Percentiles rank a stretch among this genome's conserved stretches.
Conservation (phyloP, 2,113 vertebrate genomes). For the Camarhynchus parvulus region DNA sequence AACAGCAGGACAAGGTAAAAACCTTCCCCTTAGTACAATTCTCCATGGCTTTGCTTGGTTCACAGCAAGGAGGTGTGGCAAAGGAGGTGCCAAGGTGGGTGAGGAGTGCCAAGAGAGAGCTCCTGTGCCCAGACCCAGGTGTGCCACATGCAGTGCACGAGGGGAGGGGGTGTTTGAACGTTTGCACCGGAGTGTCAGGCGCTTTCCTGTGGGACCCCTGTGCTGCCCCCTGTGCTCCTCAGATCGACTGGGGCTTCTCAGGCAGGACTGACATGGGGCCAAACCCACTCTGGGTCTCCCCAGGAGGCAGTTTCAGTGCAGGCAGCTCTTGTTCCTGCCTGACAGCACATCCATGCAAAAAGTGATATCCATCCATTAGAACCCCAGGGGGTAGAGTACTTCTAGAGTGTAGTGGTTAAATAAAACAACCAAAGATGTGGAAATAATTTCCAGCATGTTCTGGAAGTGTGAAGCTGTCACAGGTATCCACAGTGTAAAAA, state of each 20-base stretch:
- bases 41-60: fast-evolving
- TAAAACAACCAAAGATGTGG: not conserved
- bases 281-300: fast-evolving
- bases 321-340: not conserved
- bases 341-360: fast-evolving
- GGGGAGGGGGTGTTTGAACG: not conserved
- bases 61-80: not conserved
- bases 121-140: not conserved
- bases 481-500: not conserved
- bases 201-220: not conserved
- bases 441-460: not conserved
- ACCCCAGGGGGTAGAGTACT: not conserved
- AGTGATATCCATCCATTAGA: not conserved
- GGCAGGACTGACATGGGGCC: not conserved
- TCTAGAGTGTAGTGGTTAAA: not conserved
- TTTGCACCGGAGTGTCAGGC: fast-evolving
- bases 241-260: not conserved
- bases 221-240: not conserved
- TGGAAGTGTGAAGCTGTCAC: not conserved
- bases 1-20: not conserved
- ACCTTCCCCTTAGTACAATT: not conserved
- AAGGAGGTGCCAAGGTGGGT: not conserved
- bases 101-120: not conserved
- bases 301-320: not conserved
- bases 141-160: fast-evolving